These are phyloP conservation scores for Edolisoma coerulescens DNA, from an alignment of 2,113 vertebrate species.

Conservation along the genomic window DNA sequence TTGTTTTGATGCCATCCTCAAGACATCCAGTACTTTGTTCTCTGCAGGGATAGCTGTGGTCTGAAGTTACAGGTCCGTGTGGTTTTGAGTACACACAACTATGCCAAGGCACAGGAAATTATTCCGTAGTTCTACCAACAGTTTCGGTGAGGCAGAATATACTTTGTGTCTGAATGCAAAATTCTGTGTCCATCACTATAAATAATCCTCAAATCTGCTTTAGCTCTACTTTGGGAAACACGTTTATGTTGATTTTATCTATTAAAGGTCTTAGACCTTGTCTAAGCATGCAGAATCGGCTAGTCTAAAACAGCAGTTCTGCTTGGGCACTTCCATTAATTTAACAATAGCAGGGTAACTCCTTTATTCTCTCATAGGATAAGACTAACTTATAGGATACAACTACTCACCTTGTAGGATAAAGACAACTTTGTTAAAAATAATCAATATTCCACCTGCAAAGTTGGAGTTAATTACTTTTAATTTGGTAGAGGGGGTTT, in stretches of 20 bases:
- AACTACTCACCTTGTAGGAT: not conserved
- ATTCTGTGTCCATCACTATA: not conserved
- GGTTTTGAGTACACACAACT: not conserved
- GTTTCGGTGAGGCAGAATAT: not conserved
- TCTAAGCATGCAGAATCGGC: not conserved
- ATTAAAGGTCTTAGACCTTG: not conserved
- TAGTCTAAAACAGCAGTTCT: not conserved
- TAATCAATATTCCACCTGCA: not conserved
- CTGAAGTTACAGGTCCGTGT: not conserved
- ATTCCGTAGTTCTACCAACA: not conserved
- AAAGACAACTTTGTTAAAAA: not conserved
- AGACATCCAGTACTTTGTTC: not conserved
- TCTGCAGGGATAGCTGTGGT: not conserved
- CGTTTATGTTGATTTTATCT: not conserved
- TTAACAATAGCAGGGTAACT: not conserved
- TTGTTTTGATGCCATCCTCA: conserved; percentile 41
- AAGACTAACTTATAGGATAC: not conserved
- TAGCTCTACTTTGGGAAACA: not conserved
- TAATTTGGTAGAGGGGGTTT: not conserved
- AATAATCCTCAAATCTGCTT: not conserved
- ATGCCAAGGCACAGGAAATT: not conserved
- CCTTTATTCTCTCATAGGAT: not conserved
- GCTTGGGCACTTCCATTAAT: not conserved
- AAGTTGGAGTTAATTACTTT: not conserved
- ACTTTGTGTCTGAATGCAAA: not conserved